These are phyloP conservation scores for Oligia strigilis DNA, from an alignment of 2,888 invertebrate species.

Conservation along the genomic window DNA sequence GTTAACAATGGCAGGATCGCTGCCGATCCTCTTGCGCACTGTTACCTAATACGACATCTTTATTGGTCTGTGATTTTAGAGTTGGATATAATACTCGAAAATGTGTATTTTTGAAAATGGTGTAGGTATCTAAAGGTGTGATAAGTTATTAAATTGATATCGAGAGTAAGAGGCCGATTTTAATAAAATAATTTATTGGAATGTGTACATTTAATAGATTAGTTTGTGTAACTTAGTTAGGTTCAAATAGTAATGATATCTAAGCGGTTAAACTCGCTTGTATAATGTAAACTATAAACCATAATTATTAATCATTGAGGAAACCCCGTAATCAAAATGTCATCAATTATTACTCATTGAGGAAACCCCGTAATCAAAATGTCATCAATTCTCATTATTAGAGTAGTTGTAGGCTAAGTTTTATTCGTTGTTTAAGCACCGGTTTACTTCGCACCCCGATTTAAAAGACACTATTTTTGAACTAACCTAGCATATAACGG, in stretches of 20 bases:
- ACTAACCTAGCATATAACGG: slow-evolving; percentile 63
- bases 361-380: slow-evolving; percentile 55
- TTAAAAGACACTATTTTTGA: slow-evolving; percentile 74
- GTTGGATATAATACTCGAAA: slow-evolving; percentile 72
- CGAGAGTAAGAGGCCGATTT: slow-evolving; percentile 63
- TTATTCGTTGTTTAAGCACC: slow-evolving; percentile 71
- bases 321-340: slow-evolving; percentile 58
- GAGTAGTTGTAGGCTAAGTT: slow-evolving; percentile 58
- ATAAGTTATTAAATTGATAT: slow-evolving; percentile 60
- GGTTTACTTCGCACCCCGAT: slow-evolving; percentile 77
- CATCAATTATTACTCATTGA: slow-evolving; percentile 55
- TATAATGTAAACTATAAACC: slow-evolving; percentile 36
- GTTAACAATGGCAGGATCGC: slow-evolving; percentile 40
- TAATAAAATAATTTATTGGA: slow-evolving; percentile 69
- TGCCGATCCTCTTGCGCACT: slow-evolving; percentile 50
- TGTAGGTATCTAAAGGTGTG: slow-evolving; percentile 63
- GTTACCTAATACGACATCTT: slow-evolving; percentile 60
- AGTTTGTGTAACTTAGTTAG: slow-evolving; percentile 63
- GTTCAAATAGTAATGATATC: slow-evolving; percentile 48
- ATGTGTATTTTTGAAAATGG: slow-evolving; percentile 76
- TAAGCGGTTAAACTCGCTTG: slow-evolving; percentile 42
- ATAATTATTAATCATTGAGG: slow-evolving; percentile 48
- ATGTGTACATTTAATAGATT: slow-evolving; percentile 64
- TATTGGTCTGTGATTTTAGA: slow-evolving; percentile 69
- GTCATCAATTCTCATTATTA: slow-evolving; percentile 50